These are phyloP conservation scores for Amblyornis subalaris DNA, from an alignment of 2,113 vertebrate genomes.

Conservation along the genomic window DNA sequence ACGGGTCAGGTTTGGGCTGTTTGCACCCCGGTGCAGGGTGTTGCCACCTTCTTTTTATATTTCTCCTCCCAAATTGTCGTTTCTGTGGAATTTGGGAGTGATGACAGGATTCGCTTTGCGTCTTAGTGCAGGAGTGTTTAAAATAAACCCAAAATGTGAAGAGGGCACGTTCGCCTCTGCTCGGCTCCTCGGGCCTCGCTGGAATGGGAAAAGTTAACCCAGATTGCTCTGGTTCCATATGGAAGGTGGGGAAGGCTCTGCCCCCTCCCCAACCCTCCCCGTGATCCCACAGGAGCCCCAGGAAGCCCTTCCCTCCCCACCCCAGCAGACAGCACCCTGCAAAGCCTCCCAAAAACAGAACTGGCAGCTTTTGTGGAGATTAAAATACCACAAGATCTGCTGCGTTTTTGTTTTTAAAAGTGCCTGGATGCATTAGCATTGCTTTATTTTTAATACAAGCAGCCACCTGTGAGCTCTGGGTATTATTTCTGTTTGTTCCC, in stretches of 20 bases:
- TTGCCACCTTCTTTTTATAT: background rate
- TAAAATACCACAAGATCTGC: background rate
- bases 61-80: background rate
- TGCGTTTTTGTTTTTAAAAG: background rate
- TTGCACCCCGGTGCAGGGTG: fast-evolving
- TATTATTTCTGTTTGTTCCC: background rate
- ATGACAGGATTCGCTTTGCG: background rate
- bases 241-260: background rate
- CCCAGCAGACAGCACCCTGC: background rate
- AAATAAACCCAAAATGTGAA: background rate
- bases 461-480: background rate
- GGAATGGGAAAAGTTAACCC: background rate
- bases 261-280: background rate
- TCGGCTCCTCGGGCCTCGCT: fast-evolving
- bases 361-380: background rate
- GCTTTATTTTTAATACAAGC: slow-evolving; percentile 4
- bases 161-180: fast-evolving
- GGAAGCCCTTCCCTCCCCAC: background rate
- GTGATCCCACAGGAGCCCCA: background rate
- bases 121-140: background rate
- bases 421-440: background rate
- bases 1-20: no score
- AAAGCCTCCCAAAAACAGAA: background rate
- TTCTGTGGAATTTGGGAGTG: background rate
- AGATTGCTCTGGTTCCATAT: background rate